Conservation (phyloP, 2,113 vertebrate species). For the Bettongia penicillata region DNA sequence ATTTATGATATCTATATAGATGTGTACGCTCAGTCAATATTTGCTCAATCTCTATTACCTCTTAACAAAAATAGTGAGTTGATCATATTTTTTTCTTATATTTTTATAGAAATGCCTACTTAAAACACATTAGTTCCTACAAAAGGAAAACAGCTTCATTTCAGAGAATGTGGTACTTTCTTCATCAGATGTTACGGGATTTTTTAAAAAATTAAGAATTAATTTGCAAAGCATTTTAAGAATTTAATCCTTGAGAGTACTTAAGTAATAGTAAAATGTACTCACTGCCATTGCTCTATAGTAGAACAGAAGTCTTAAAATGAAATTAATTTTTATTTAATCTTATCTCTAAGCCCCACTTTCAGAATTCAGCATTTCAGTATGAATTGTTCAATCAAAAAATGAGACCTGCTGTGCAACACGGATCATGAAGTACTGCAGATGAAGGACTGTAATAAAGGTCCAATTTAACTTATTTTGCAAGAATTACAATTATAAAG, state of each 20-base stretch:
- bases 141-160: too few species aligned
- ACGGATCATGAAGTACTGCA: not conserved
- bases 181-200: too few species aligned
- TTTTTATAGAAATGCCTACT: too few species aligned
- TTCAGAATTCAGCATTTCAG: not conserved
- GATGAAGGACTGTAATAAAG: not conserved
- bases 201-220: not conserved
- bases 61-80: too few species aligned
- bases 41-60: too few species aligned
- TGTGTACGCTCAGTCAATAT: too few species aligned
- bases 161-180: too few species aligned
- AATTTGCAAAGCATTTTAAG: not conserved
- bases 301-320: not conserved
- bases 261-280: not conserved
- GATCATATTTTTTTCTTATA: too few species aligned
- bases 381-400: not conserved
- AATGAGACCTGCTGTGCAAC: too few species aligned
- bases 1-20: too few species aligned
- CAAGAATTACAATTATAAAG: not conserved
- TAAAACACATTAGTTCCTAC: too few species aligned
- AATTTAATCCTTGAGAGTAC: not conserved
- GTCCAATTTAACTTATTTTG: not conserved
- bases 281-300: not conserved
- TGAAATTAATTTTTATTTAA: not conserved
- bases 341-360: not conserved